Evolutionary conservation across 2,888 invertebrate genomes (phyloP).

Genomic region (Venusia cambrica): DNA sequence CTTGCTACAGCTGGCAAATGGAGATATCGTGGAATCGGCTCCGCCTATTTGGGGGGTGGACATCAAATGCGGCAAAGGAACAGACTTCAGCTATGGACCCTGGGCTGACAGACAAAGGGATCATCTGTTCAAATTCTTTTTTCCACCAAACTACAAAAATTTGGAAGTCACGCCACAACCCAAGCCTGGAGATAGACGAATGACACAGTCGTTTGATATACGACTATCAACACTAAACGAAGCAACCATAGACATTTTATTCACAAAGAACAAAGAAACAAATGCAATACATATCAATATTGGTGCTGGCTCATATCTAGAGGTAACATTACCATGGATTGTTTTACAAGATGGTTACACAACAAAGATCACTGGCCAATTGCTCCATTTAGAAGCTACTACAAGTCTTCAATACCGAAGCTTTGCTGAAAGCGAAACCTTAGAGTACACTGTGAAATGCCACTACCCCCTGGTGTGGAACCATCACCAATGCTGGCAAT

Average conservation of each 20-base stretch:
- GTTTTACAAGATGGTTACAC: conserved; percentile 93
- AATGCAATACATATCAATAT: conserved; percentile 98
- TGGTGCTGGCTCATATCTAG: conserved; percentile 96
- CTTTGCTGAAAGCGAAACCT: conserved; percentile 95
- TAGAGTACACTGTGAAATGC: conserved; percentile 93
- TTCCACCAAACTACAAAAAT: conserved; percentile 92
- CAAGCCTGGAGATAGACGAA: conserved; percentile 92
- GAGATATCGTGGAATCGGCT: conserved; percentile 95
- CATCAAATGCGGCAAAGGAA: conserved; percentile 96
- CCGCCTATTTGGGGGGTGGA: conserved; percentile 98
- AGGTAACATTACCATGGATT: conserved; percentile 98
- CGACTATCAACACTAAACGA: conserved; percentile 94
- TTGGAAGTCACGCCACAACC: conserved; percentile 90
- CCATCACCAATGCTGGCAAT: conserved; percentile 96
- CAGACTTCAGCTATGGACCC: conserved; percentile 98
- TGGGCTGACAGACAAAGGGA: conserved; percentile 99
- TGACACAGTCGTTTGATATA: conserved; percentile 95
- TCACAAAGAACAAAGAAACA: conserved; percentile 96
- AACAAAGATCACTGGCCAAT: conserved; percentile 94
- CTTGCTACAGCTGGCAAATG: conserved; percentile 93
- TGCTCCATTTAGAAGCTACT: conserved; percentile 96
- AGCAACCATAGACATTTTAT: conserved; percentile 97
- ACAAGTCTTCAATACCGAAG: conserved; percentile 97
- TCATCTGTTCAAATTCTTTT: conserved; percentile 97
- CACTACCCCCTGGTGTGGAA: conserved; percentile 98